These are phyloP conservation scores for Limnothrissa miodon DNA, from an alignment of 2,113 vertebrate species.

Conservation along the genomic window DNA sequence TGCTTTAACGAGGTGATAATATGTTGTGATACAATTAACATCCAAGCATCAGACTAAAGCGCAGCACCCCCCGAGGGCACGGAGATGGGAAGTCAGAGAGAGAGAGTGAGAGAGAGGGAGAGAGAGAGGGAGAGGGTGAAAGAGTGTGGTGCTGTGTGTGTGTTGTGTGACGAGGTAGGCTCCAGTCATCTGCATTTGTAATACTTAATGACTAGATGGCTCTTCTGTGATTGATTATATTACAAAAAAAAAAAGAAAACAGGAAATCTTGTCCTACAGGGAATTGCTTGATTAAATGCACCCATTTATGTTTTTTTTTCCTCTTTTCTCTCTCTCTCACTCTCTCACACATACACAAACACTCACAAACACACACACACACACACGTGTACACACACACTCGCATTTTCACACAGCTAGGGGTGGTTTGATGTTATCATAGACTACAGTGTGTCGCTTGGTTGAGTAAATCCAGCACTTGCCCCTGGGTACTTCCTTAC, in stretches of 20 bases:
- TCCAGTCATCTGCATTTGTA: slow-evolving; percentile 49
- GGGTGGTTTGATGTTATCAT: slow-evolving; percentile 54
- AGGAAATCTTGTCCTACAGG: slow-evolving; percentile 42
- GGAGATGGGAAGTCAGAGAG: background rate
- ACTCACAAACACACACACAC: background rate
- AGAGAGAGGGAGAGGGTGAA: background rate
- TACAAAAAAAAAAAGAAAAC: slow-evolving; percentile 41
- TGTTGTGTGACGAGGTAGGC: slow-evolving; percentile 15
- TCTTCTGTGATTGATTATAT: slow-evolving; percentile 59
- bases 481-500: slow-evolving; percentile 42
- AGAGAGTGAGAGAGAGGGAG: slow-evolving; percentile 1
- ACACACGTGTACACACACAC: background rate
- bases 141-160: background rate
- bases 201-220: slow-evolving; percentile 27
- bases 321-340: background rate
- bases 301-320: slow-evolving; percentile 16
- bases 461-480: slow-evolving; percentile 46
- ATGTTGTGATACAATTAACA: slow-evolving; percentile 52
- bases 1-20: slow-evolving; percentile 67
- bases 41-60: slow-evolving; percentile 44
- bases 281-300: slow-evolving; percentile 49
- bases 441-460: slow-evolving; percentile 54
- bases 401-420: slow-evolving; percentile 53
- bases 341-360: background rate
- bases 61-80: slow-evolving; percentile 23